These are phyloP conservation scores for Antitype chi DNA, from an alignment of 2,888 invertebrate species.

Conservation along the genomic window DNA sequence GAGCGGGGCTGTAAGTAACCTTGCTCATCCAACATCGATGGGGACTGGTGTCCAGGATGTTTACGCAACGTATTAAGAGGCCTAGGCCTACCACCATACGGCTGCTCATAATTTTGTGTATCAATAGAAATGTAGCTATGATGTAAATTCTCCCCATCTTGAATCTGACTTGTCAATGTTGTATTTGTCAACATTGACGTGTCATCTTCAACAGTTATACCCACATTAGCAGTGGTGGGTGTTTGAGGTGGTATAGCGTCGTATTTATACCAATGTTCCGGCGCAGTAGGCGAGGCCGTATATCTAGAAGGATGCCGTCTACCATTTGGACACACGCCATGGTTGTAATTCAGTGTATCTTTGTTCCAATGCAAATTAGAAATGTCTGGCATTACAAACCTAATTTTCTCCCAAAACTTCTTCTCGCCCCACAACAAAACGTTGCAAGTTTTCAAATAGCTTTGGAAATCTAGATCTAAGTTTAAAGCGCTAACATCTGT, in stretches of 20 bases:
- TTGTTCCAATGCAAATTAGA: constrained; percentile 92
- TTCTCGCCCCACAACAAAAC: constrained; percentile 95
- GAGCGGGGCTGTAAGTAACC: constrained; percentile 90
- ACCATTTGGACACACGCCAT: constrained; percentile 89
- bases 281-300: constrained; percentile 93
- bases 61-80: constrained; percentile 87
- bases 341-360: constrained; percentile 89
- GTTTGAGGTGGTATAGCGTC: constrained; percentile 91
- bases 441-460: constrained; percentile 93
- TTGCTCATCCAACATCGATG: constrained; percentile 88
- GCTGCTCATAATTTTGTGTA: constrained; percentile 89
- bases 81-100: constrained; percentile 86
- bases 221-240: constrained; percentile 88
- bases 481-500: constrained; percentile 93
- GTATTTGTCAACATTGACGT: constrained; percentile 91
- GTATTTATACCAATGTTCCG: constrained; percentile 93
- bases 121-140: constrained; percentile 93
- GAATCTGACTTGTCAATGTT: constrained; percentile 92
- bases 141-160: constrained; percentile 92
- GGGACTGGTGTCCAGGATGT: constrained; percentile 85
- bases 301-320: constrained; percentile 92
- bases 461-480: constrained; percentile 94
- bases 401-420: constrained; percentile 97
- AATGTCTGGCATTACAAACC: constrained; percentile 95
- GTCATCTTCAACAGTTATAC: constrained; percentile 91